phyloP scores from a whole-genome alignment of 2,113 vertebrate genomes.

The Halichoerus grypus region DNA sequence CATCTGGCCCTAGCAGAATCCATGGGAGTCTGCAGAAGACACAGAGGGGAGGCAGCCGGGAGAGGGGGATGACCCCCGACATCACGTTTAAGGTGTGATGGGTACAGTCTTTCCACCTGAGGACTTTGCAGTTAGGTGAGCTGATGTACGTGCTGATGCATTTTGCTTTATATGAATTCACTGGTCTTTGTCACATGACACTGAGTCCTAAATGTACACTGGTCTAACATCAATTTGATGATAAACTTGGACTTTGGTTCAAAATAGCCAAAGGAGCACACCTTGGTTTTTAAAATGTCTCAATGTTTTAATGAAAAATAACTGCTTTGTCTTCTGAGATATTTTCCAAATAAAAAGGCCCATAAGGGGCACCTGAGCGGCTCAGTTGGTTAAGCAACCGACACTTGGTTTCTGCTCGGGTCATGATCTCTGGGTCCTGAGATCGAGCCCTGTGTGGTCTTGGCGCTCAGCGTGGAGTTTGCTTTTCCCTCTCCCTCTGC shows the following conservation, averaged over 20 bases:
- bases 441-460: neutral
- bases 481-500: neutral
- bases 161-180: neutral
- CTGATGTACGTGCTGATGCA: neutral
- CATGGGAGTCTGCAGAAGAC: neutral
- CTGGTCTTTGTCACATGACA: neutral
- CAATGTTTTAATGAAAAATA: neutral
- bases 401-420: neutral
- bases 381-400: neutral
- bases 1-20: neutral
- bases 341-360: conserved; percentile 20
- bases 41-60: neutral
- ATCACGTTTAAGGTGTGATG: neutral
- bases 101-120: neutral
- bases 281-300: conserved; percentile 10
- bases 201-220: neutral
- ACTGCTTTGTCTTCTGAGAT: conserved; percentile 8
- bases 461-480: neutral
- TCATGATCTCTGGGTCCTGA: neutral
- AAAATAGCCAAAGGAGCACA: neutral
- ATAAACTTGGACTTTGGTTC: conserved; percentile 24
- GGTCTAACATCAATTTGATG: neutral
- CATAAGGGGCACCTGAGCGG: neutral
- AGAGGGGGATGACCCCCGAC: neutral
- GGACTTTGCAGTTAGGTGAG: neutral